Conservation (phyloP, 2,797 vertebrate genomes). For the Sandelia bainsii region DNA sequence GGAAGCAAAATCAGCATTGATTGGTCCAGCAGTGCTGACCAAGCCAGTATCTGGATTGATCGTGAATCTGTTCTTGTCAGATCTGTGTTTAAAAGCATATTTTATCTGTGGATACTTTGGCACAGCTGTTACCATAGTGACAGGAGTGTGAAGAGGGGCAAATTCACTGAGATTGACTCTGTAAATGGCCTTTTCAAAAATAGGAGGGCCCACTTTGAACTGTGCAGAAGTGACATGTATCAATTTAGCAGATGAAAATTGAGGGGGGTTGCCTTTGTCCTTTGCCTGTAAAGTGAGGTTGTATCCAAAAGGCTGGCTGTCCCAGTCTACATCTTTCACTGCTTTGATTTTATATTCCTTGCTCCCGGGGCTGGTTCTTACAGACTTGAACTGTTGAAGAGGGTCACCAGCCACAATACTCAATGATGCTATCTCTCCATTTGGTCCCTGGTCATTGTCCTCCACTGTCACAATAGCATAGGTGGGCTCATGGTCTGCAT, state of each 20-base stretch:
- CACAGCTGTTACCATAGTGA: slow-evolving; percentile 91
- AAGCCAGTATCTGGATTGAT: slow-evolving; percentile 94
- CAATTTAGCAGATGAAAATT: slow-evolving; percentile 93
- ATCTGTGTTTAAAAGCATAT: slow-evolving; percentile 90
- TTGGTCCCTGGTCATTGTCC: slow-evolving; percentile 92
- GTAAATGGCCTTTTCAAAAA: slow-evolving; percentile 92
- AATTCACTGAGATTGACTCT: slow-evolving; percentile 95
- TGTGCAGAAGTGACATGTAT: slow-evolving; percentile 90
- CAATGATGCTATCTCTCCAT: slow-evolving; percentile 95
- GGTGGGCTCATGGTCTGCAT: slow-evolving; percentile 89
- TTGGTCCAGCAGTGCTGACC: slow-evolving; percentile 90
- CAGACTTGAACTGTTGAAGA: slow-evolving; percentile 92
- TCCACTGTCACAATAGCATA: slow-evolving; percentile 93
- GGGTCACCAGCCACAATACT: slow-evolving; percentile 94
- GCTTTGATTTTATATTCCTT: slow-evolving; percentile 97
- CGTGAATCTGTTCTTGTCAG: slow-evolving; percentile 86
- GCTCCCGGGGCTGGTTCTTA: slow-evolving; percentile 92
- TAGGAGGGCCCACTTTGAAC: slow-evolving; percentile 90
- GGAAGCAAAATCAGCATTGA: slow-evolving; percentile 86
- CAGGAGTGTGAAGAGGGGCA: slow-evolving; percentile 92
- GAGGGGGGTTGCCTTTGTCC: slow-evolving; percentile 95
- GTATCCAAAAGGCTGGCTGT: slow-evolving; percentile 92
- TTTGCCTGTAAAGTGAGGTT: slow-evolving; percentile 98
- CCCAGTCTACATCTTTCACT: slow-evolving; percentile 90
- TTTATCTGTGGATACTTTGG: slow-evolving; percentile 90